Percentiles rank a stretch among this genome's conserved stretches.
phyloP scores from a whole-genome alignment of 2,797 vertebrate species.

The Onychomys torridus region DNA sequence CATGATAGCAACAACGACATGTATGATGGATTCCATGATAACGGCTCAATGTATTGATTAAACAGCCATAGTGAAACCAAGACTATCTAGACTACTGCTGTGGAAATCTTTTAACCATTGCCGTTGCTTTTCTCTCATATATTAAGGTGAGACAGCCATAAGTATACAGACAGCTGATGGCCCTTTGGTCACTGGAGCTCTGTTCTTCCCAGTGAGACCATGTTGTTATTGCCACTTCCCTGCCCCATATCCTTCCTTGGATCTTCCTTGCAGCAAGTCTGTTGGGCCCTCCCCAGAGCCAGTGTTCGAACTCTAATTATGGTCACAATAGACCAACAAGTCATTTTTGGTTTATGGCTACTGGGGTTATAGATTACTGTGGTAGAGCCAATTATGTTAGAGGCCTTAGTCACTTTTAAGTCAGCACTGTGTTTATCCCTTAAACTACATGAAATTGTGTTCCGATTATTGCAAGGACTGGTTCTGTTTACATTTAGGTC shows the following conservation, averaged over 20 bases:
- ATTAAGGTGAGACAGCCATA: neutral
- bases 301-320: neutral
- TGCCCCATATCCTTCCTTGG: neutral
- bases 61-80: neutral
- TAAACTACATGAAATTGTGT: conserved; percentile 9
- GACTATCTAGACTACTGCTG: neutral
- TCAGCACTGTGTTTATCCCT: neutral
- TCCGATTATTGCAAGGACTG: neutral
- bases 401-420: neutral
- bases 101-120: neutral
- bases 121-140: neutral
- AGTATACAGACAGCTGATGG: neutral
- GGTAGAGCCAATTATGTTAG: neutral
- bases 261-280: neutral
- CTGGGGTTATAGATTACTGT: neutral
- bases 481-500: conserved; percentile 40
- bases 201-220: neutral
- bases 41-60: neutral
- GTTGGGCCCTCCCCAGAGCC: neutral
- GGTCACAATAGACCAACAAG: neutral
- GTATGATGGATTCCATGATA: neutral
- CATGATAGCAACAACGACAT: neutral
- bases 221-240: neutral
- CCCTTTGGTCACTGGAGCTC: neutral
- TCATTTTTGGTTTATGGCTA: neutral